Evolutionary conservation across 1,140 invertebrate genomes (phyloP).

Genomic region (Ips typographus): DNA sequence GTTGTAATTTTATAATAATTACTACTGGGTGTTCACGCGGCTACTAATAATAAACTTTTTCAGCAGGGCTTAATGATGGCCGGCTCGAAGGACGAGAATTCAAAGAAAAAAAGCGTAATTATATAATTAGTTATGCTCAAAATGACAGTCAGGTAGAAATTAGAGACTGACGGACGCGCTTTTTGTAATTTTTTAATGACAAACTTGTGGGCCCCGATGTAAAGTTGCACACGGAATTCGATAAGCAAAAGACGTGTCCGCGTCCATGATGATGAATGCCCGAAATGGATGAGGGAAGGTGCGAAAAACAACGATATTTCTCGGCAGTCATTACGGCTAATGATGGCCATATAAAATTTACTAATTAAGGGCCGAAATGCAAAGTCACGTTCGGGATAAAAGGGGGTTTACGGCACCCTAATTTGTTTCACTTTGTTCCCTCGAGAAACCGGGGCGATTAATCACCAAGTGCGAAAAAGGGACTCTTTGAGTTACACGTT

Average conservation of each 20-base stretch:
- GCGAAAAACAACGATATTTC: slow-evolving; percentile 21
- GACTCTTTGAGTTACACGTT: not conserved
- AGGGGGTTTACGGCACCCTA: slow-evolving; percentile 8
- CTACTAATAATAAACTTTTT: slow-evolving; percentile 32
- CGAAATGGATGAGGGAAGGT: slow-evolving; percentile 9
- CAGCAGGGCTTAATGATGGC: slow-evolving; percentile 23
- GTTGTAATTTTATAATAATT: slow-evolving; percentile 31
- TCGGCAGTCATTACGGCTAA: slow-evolving; percentile 23
- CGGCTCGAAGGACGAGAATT: slow-evolving; percentile 22
- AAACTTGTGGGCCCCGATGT: slow-evolving; percentile 5
- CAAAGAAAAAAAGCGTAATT: slow-evolving; percentile 47
- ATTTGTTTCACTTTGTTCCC: slow-evolving; percentile 10
- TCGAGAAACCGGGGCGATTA: slow-evolving; percentile 7
- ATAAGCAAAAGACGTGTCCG: no score
- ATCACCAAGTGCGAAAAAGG: not conserved
- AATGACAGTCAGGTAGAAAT: slow-evolving; percentile 48
- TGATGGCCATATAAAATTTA: slow-evolving; percentile 25
- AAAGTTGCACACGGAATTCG: no score
- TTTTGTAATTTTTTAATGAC: slow-evolving; percentile 25
- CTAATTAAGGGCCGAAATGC: slow-evolving; percentile 20
- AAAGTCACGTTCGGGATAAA: slow-evolving; percentile 19
- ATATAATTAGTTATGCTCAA: slow-evolving; percentile 51
- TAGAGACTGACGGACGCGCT: slow-evolving; percentile 35
- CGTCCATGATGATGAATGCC: not conserved
- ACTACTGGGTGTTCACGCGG: slow-evolving; percentile 33